Conservation (phyloP, 2,888 invertebrate species). For the Thysanoteuthis rhombus region DNA sequence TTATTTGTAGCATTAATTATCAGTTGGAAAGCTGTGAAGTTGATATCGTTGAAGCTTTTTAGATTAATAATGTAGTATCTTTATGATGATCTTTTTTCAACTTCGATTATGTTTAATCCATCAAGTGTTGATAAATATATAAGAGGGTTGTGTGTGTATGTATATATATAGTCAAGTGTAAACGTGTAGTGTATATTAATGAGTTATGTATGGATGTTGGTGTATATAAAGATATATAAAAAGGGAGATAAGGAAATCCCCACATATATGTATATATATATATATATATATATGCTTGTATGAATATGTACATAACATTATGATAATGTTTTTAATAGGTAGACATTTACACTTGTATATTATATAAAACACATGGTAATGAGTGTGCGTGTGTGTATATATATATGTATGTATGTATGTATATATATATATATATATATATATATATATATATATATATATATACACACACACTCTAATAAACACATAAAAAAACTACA, state of each 20-base stretch:
- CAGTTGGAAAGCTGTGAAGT: neutral
- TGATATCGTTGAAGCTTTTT: neutral
- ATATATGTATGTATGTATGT: neutral
- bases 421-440: neutral
- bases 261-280: neutral
- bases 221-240: neutral
- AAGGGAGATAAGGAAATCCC: neutral
- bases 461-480: neutral
- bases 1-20: neutral
- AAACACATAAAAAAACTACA: neutral
- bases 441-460: neutral
- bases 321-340: too few relatives aligned
- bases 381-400: neutral
- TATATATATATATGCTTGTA: neutral
- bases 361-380: neutral
- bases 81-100: neutral
- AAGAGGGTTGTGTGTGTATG: neutral
- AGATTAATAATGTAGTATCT: neutral
- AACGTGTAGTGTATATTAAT: neutral
- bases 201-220: neutral
- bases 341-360: neutral
- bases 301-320: neutral
- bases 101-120: neutral
- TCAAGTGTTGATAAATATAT: neutral
- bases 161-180: neutral